Evolutionary conservation across 2,113 vertebrate species (phyloP).

Genomic region (Brachirus orientalis): DNA sequence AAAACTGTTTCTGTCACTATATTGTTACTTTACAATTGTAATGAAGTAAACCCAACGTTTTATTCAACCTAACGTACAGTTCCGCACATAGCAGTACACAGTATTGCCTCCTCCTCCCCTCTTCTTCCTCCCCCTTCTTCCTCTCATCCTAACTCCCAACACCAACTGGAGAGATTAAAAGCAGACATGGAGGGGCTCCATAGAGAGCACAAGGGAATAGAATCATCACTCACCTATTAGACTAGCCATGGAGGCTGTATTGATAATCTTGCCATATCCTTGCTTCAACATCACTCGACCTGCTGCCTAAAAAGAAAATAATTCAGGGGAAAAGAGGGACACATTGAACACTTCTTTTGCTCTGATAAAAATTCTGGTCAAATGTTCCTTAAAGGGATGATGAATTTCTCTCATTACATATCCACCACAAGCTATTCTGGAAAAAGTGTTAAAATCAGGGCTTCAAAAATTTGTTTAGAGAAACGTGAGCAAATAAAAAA

Average conservation of each 20-base stretch:
- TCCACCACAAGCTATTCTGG: too few relatives aligned
- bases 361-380: too few relatives aligned
- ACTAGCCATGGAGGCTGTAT: constrained; percentile 94
- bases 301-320: constrained; percentile 87
- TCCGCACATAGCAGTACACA: constrained; percentile 17
- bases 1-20: too few relatives aligned
- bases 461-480: too few relatives aligned
- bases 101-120: too few relatives aligned
- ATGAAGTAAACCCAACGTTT: background rate
- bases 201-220: constrained; percentile 58
- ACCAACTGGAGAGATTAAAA: constrained; percentile 66
- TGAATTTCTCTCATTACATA: too few relatives aligned
- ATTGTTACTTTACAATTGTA: too few relatives aligned
- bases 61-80: constrained; percentile 20
- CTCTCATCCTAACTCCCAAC: constrained; percentile 37
- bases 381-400: too few relatives aligned
- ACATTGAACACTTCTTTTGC: constrained; percentile 38
- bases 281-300: constrained; percentile 94
- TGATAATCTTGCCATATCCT: constrained; percentile 96
- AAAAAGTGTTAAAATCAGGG: too few relatives aligned
- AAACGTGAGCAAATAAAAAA: too few relatives aligned
- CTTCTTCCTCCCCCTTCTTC: constrained; percentile 5
- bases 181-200: constrained; percentile 62
- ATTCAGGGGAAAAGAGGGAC: constrained; percentile 84
- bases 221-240: constrained; percentile 96